phyloP scores from a whole-genome alignment of 2,797 vertebrate genomes.

The Xenentodon cancila region DNA sequence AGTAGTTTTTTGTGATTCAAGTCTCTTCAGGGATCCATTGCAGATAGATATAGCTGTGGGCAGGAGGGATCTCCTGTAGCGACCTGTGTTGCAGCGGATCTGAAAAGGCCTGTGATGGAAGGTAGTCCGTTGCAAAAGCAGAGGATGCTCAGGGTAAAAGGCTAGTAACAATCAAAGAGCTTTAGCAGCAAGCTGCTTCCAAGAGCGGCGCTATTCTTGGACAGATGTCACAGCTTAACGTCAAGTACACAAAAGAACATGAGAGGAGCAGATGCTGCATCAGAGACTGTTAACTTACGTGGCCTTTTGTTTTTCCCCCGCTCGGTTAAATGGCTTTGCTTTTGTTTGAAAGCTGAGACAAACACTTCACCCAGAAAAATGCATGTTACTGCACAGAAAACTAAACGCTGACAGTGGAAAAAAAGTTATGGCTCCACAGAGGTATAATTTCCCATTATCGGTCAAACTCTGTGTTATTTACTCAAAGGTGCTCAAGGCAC shows the following conservation, averaged over 20 bases:
- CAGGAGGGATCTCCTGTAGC: no score
- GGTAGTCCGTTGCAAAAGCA: no score
- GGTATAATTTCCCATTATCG: not conserved
- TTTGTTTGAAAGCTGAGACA: constrained; percentile 39
- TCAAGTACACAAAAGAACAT: constrained; percentile 10
- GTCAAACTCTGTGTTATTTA: not conserved
- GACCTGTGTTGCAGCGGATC: no score
- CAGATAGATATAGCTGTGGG: no score
- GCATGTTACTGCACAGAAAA: constrained; percentile 13
- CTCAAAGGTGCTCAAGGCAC: no score
- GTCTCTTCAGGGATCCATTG: no score
- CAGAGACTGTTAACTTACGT: constrained; percentile 14
- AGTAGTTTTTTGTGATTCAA: no score
- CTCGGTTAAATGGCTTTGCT: constrained; percentile 35
- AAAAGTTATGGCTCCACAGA: not conserved
- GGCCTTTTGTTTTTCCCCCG: constrained; percentile 17
- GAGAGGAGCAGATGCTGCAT: constrained; percentile 6
- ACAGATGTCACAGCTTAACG: constrained; percentile 25
- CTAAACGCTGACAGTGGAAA: not conserved
- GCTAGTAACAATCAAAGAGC: no score
- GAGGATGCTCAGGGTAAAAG: no score
- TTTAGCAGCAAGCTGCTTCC: no score
- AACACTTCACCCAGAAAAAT: constrained; percentile 40
- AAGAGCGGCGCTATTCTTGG: not conserved
- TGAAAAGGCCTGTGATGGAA: no score